These are phyloP conservation scores for Sisyra nigra DNA, from an alignment of 2,888 invertebrate genomes.

Conservation along the genomic window DNA sequence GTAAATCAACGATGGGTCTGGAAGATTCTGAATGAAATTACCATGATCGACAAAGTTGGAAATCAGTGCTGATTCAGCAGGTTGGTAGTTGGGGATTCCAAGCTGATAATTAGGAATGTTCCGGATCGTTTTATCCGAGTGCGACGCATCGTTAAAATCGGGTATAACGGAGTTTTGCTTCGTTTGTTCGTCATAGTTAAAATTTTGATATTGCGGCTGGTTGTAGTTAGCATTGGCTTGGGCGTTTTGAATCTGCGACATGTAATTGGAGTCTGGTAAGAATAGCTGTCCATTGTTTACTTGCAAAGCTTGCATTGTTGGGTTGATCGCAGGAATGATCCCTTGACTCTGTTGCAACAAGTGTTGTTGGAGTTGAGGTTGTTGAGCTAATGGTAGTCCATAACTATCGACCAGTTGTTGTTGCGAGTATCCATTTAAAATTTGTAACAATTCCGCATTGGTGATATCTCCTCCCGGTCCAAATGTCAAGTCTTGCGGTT, in stretches of 20 bases:
- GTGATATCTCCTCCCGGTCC: background rate
- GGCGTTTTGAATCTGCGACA: slow-evolving; percentile 27
- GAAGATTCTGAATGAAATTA: slow-evolving; percentile 11
- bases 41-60: slow-evolving; percentile 25
- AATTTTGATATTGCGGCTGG: slow-evolving; percentile 26
- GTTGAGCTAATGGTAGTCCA: slow-evolving; percentile 28
- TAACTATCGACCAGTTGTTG: slow-evolving; percentile 29
- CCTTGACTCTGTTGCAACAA: slow-evolving; percentile 20
- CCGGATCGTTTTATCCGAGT: slow-evolving; percentile 23
- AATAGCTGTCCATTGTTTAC: slow-evolving; percentile 26
- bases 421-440: slow-evolving; percentile 28
- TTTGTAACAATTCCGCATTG: slow-evolving; percentile 16
- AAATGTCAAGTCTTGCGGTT: background rate
- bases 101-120: too few species aligned
- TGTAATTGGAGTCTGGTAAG: slow-evolving; percentile 32
- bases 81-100: slow-evolving; percentile 9
- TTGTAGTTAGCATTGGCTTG: slow-evolving; percentile 12
- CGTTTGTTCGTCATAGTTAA: slow-evolving; percentile 29
- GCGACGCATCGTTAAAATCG: slow-evolving; percentile 40
- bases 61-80: slow-evolving; percentile 26
- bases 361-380: slow-evolving; percentile 26
- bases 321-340: slow-evolving; percentile 25
- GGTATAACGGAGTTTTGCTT: slow-evolving; percentile 14
- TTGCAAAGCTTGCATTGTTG: slow-evolving; percentile 21
- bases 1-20: background rate